phyloP scores from a whole-genome alignment of 1,140 invertebrate species.

The Heliconius congener region DNA sequence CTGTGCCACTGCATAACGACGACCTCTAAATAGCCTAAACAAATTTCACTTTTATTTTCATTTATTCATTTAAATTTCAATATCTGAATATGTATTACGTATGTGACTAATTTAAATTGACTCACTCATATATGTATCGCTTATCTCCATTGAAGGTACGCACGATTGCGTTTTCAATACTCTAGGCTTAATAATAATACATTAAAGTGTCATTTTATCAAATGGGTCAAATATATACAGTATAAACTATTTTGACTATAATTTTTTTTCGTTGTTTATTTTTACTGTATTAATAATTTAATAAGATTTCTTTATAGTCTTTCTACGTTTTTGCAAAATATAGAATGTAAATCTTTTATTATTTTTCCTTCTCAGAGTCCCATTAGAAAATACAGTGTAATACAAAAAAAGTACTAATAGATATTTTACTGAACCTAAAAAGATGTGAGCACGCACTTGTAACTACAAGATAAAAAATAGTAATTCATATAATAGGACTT shows the following conservation, averaged over 20 bases:
- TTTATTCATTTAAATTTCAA: neutral
- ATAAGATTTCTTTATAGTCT: too few species aligned
- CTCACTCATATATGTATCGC: neutral
- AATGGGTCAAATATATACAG: neutral
- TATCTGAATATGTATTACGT: neutral
- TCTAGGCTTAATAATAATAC: neutral
- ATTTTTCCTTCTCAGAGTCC: too few species aligned
- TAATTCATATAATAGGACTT: too few species aligned
- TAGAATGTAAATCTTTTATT: too few species aligned
- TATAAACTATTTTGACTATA: neutral
- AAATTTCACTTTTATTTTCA: neutral
- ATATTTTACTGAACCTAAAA: too few species aligned
- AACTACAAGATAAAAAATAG: too few species aligned
- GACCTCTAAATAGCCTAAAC: too few species aligned
- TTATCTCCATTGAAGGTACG: neutral
- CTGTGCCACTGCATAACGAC: too few species aligned
- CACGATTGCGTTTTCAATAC: neutral
- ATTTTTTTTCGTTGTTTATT: neutral
- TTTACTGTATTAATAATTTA: neutral
- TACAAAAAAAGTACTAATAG: too few species aligned
- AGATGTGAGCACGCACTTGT: too few species aligned
- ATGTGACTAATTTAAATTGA: neutral
- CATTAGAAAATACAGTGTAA: too few species aligned
- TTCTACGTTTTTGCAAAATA: too few species aligned
- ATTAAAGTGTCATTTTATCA: conserved; percentile 7